These are phyloP conservation scores for Vesta saturnalis DNA, from an alignment of 2,888 invertebrate genomes.

Conservation along the genomic window DNA sequence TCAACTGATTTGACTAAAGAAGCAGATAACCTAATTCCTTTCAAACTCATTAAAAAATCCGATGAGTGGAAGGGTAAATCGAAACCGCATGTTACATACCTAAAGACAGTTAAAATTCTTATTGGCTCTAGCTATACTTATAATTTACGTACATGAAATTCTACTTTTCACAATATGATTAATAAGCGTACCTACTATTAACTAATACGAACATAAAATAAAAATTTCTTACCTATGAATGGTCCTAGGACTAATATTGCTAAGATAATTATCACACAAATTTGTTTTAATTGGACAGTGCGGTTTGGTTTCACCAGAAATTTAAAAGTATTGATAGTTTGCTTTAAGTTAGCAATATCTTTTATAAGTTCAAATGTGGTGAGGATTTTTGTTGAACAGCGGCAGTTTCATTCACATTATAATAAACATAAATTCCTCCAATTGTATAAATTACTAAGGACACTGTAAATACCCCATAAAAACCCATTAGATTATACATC, in stretches of 20 bases:
- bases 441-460: conserved; percentile 61
- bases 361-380: not conserved
- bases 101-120: no score
- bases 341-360: not conserved
- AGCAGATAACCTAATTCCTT: no score
- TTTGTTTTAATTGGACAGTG: not conserved
- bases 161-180: not conserved
- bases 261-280: not conserved
- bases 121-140: no score
- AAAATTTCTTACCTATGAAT: conserved; percentile 41
- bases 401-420: conserved; percentile 58
- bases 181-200: not conserved
- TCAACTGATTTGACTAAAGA: no score
- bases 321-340: not conserved
- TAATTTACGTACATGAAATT: no score
- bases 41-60: no score
- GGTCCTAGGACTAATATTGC: conserved; percentile 45
- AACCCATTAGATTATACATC: conserved; percentile 62
- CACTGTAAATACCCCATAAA: conserved; percentile 66
- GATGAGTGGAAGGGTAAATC: no score
- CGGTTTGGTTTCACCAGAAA: not conserved
- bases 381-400: conserved; percentile 56
- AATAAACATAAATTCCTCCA: conserved; percentile 64
- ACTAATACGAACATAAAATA: not conserved
- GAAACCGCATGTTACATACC: no score